phyloP scores from a whole-genome alignment of 1,140 invertebrate species.

The Lordiphosa clarofinis region DNA sequence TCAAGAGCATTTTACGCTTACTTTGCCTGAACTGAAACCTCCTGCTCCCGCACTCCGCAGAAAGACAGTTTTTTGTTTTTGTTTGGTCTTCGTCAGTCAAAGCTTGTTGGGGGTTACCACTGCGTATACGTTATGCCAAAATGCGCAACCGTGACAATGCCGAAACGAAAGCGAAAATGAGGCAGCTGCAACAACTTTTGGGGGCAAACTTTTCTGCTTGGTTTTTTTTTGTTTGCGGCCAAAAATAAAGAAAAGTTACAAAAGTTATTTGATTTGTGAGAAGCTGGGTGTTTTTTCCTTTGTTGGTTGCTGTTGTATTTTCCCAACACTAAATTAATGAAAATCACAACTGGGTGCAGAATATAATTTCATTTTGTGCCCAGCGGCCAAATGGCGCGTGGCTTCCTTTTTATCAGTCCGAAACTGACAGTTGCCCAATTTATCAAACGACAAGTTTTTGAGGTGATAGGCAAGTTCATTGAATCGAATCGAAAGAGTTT shows the following conservation, averaged over 20 bases:
- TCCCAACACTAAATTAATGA: conserved; percentile 73
- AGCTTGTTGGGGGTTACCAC: conserved; percentile 13
- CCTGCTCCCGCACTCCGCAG: neutral
- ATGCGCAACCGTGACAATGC: conserved; percentile 35
- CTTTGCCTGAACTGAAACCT: conserved; percentile 25
- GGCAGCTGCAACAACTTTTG: conserved; percentile 33
- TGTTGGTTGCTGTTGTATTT: conserved; percentile 34
- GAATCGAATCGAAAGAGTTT: conserved; percentile 33
- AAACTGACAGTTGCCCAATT: conserved; percentile 70
- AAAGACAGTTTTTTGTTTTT: neutral
- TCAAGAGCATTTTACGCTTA: conserved; percentile 39
- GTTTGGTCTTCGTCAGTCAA: conserved; percentile 25
- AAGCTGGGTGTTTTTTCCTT: conserved; percentile 26
- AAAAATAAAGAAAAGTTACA: conserved; percentile 43
- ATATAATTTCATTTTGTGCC: conserved; percentile 64
- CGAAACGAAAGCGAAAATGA: conserved; percentile 3
- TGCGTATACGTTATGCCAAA: conserved; percentile 58
- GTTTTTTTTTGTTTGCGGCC: conserved; percentile 47
- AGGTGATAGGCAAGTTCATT: conserved; percentile 48
- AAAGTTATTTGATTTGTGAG: conserved; percentile 73
- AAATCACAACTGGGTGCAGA: conserved; percentile 73
- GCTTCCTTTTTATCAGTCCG: conserved; percentile 47
- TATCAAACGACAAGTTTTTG: conserved; percentile 55
- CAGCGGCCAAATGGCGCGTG: conserved; percentile 43
- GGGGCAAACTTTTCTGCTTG: conserved; percentile 31